Evolutionary conservation across 2,888 invertebrate genomes (phyloP), one percentile per base, ranked within the genome.

Genomic region (Euproctis similis): DNA sequence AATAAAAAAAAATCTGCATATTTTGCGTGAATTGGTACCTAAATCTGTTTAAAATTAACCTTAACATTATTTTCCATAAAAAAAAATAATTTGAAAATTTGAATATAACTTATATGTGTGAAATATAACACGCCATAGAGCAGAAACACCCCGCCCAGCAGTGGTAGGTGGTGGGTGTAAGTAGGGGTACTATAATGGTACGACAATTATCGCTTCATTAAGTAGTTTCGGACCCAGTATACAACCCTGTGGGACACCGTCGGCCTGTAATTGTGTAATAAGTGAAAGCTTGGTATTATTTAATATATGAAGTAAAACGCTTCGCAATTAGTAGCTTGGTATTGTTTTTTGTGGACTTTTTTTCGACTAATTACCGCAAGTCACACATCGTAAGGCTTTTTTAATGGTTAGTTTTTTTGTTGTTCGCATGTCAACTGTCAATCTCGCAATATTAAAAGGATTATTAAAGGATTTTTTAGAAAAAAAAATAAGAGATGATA

Each of bases 141-240:
- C n/a, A n/a, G n/a, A n/a, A n/a, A 25, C 19, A 9, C 12, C 34
- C 33, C 33, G 29, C 38, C 34, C 38, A 21, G 24, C 34, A 18
- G 8, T 12, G 14, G 12, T 7, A 16, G 12, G 12, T 20, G 24
- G 29, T n/a, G n/a, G n/a, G n/a, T 16, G 32, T 42, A 37, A 39
- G 42, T 35, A 34, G 41, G 41, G 53, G 57, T n/a, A 37, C 27
- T 28, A 58, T 69, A 69, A 77, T 75, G 59, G 69, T 59, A 51
- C 34, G 53, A 51, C 74, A 81, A 81, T 81, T 81, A 80, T 80
- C 77, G 60, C 72, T 68, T 75, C 74, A 81, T 80, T 81, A 78
- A 78, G 69, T 72, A 77, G 76, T 80, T 77, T 59, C n/a, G 57
- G 63, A 54, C 57, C 57, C 52, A 58, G n/a, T 46, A 59, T 65